A percentile compares a stretch with the other conserved stretches of the same genome.
phyloP scores from a whole-genome alignment of 2,797 vertebrate species.

The Amblyopsis hoosieri region DNA sequence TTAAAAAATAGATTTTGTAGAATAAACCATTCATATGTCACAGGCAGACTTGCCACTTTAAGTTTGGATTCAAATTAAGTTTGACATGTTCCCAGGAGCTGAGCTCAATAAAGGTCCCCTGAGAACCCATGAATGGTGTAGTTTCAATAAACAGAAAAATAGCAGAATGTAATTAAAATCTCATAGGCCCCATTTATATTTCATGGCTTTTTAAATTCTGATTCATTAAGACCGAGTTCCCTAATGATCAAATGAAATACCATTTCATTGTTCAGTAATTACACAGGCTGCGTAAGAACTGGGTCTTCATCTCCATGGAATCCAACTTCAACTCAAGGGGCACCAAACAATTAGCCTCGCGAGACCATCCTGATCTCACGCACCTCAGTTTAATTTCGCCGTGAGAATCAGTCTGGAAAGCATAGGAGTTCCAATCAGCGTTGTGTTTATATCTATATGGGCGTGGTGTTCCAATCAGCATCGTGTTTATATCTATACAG shows the following conservation, averaged over 20 bases:
- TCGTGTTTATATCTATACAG: no score
- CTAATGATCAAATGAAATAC: slow-evolving; percentile 66
- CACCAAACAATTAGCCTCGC: slow-evolving; percentile 33
- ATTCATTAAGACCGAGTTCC: slow-evolving; percentile 52
- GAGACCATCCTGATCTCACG: no score
- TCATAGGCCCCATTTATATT: slow-evolving; percentile 41
- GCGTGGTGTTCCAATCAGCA: no score
- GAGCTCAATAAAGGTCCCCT: slow-evolving; percentile 19
- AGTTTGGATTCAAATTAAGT: background rate
- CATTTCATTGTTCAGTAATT: slow-evolving; percentile 60
- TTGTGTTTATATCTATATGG: no score
- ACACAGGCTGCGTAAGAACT: slow-evolving; percentile 59
- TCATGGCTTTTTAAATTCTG: slow-evolving; percentile 41
- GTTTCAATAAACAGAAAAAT: slow-evolving; percentile 9
- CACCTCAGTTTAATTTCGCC: no score
- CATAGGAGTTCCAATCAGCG: no score
- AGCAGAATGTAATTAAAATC: slow-evolving; percentile 45
- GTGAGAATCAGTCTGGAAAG: no score
- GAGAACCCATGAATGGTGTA: slow-evolving; percentile 8
- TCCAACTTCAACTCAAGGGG: slow-evolving; percentile 57
- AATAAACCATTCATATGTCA: background rate
- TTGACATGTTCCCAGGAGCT: slow-evolving; percentile 2
- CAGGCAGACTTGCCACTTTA: background rate
- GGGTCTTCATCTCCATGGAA: slow-evolving; percentile 56
- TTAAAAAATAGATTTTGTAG: background rate